Evolutionary conservation across 1,140 invertebrate genomes (phyloP).

Genomic region (Heliconius hermathena): DNA sequence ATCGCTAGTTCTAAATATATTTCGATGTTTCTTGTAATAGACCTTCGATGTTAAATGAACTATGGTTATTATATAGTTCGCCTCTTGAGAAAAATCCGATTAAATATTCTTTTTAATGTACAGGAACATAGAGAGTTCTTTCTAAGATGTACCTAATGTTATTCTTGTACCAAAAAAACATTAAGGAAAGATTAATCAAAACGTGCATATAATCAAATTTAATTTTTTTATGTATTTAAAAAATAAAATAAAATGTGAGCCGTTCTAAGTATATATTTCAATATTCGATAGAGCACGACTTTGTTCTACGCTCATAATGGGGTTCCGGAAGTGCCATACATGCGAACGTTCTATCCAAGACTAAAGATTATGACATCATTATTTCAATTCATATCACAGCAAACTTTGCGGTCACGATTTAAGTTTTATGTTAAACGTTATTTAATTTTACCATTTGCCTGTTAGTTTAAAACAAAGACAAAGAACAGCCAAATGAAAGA

Average conservation of each 20-base stretch:
- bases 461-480: too few species aligned
- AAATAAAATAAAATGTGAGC: not conserved
- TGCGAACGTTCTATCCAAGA: slow-evolving; percentile 25
- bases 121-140: too few species aligned
- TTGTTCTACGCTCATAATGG: slow-evolving; percentile 27
- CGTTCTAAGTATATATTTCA: not conserved
- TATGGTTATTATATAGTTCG: too few species aligned
- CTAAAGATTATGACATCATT: slow-evolving; percentile 30
- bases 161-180: too few species aligned
- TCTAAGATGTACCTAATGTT: too few species aligned
- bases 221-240: not conserved
- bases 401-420: slow-evolving; percentile 1
- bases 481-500: too few species aligned
- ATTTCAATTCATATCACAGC: slow-evolving; percentile 28
- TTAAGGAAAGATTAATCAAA: too few species aligned
- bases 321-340: slow-evolving; percentile 33
- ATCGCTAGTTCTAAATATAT: too few species aligned
- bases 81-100: too few species aligned
- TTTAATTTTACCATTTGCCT: not conserved
- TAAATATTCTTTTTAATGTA: too few species aligned
- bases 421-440: not conserved
- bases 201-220: not conserved
- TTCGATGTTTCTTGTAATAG: too few species aligned
- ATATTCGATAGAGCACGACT: slow-evolving; percentile 25
- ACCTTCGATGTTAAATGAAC: too few species aligned